phyloP scores from a whole-genome alignment of 2,888 invertebrate genomes.

The Coelopa pilipes region DNA sequence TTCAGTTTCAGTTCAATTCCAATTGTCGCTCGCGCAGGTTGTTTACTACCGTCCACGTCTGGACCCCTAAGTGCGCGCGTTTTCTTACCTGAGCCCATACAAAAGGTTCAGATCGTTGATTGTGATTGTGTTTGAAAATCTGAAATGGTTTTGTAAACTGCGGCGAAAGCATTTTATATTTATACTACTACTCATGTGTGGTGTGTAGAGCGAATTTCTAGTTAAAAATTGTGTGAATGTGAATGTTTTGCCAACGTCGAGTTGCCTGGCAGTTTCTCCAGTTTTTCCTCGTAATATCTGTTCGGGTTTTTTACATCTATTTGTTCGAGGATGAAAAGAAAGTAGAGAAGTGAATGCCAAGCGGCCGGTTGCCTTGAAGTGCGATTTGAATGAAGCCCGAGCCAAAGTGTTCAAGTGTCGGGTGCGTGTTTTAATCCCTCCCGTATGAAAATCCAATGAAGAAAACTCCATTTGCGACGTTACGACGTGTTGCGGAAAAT shows the following conservation, averaged over 20 bases:
- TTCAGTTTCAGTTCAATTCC: conserved; percentile 24
- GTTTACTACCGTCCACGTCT: not conserved
- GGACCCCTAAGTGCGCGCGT: not conserved
- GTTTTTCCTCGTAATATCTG: not conserved
- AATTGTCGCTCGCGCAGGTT: conserved; percentile 21
- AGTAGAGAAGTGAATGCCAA: conserved; percentile 21
- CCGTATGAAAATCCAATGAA: not conserved
- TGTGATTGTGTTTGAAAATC: no score
- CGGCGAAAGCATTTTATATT: no score
- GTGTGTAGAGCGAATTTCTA: no score
- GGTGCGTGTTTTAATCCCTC: conserved; percentile 19
- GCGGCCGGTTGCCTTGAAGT: not conserved
- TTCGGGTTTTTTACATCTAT: not conserved
- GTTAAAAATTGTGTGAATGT: no score
- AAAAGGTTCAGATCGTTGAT: no score
- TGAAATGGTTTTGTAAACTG: no score
- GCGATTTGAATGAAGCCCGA: conserved; percentile 9
- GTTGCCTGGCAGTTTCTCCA: not conserved
- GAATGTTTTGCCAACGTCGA: not conserved
- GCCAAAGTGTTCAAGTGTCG: conserved; percentile 11
- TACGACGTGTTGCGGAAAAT: conserved; percentile 8
- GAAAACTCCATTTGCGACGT: not conserved
- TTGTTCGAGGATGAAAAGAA: conserved; percentile 10
- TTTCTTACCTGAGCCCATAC: no score
- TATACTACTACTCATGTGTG: no score